These are phyloP conservation scores for Lacerta viridis DNA, from an alignment of 2,797 vertebrate genomes.

Conservation along the genomic window DNA sequence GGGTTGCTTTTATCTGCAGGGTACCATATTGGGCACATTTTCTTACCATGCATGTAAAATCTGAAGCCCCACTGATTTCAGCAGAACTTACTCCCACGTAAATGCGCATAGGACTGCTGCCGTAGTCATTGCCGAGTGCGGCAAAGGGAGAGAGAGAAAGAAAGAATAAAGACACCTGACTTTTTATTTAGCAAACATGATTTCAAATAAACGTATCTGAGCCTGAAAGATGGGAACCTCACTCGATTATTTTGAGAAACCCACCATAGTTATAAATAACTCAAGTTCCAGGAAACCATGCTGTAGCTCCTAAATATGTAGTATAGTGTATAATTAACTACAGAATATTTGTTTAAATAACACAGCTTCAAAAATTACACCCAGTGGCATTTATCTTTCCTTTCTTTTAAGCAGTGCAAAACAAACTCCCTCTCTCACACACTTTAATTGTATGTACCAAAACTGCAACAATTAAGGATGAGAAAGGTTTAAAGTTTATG, in stretches of 20 bases:
- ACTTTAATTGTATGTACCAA: constrained; percentile 23
- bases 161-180: background rate
- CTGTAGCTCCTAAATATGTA: constrained; percentile 16
- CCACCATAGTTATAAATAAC: background rate
- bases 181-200: too few species aligned
- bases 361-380: constrained; percentile 45
- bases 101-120: background rate
- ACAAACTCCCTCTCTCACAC: too few species aligned
- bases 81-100: background rate
- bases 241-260: constrained; percentile 6
- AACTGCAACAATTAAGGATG: constrained; percentile 38
- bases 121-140: background rate
- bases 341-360: constrained; percentile 41
- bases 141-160: background rate
- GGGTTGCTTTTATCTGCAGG: background rate
- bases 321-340: background rate
- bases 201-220: background rate
- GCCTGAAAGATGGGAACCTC: background rate
- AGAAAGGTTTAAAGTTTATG: constrained; percentile 56
- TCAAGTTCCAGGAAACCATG: background rate
- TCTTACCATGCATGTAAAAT: background rate
- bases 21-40: background rate
- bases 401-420: constrained; percentile 32
- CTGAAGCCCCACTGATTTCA: background rate
- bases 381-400: constrained; percentile 10